Evolutionary conservation across 2,888 invertebrate genomes (phyloP), one percentile per base, ranked within the genome.

Genomic region (Taphrorychus bicolor): DNA sequence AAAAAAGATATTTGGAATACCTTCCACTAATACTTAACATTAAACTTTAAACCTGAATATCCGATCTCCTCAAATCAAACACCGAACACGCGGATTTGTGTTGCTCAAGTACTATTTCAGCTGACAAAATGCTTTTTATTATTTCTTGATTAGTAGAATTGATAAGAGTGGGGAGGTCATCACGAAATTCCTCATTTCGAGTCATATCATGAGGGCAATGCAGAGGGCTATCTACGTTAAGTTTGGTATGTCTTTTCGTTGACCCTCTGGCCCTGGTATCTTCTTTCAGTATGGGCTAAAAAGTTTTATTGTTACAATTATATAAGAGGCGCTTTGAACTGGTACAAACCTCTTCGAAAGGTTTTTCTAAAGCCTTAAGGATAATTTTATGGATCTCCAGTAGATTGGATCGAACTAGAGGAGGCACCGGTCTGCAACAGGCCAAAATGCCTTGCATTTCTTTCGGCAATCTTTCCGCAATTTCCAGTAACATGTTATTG

Each of bases 361-460:
- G 87, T 73, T 90, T 88, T 41, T 91, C 89, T 61, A 90, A 85
- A 0, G 92, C 93, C 74, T 86, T 86, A 45, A 90, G 78, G 57
- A 94, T 83, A 56, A 94, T 88, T 72, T 87, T 85, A 80, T 90
- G 90, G 14, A 90, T 74, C 53, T 84, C 82, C 59, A 88, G 80
- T 18, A 88, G 78, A 76, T 87, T 83, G 19, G 85, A 82, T 16
- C 84, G 80, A 4, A 86, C 85, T 45, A 86, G 81, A 0, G 95
- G 93, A 5, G 98, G 98, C 75, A 96, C 90, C 0, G 97, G 98
- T 79, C 91, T 92, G 80, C 98, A 98, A 77, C 95, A 94, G 0
- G 97, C 95, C 67, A 94, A 82, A 67, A 99, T 91, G 1, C 98
- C 98, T 78, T 96, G 94, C 85, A 94, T 88, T 84, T 97, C 97